Evolutionary conservation across 1,140 invertebrate genomes (phyloP), one percentile per base, ranked within the genome.

Genomic region (Myzus persicae): DNA sequence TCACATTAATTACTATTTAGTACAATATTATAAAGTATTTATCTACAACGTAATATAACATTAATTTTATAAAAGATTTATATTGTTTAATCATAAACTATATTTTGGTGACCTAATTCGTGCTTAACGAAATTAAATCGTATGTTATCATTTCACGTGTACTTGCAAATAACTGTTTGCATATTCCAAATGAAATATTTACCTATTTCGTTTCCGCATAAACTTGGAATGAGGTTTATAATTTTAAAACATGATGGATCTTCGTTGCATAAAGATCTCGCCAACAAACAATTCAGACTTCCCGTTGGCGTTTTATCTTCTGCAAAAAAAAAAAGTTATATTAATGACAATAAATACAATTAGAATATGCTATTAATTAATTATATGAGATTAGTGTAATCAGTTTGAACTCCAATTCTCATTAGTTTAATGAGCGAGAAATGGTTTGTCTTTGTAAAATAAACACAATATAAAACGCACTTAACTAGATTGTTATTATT

Each of bases 181-280:
- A 76, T n/a, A 76, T 76, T 4, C 1, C n/a, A 76, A 76, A n/a
- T n/a, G 0, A 36, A 36, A 89, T 89, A 89, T 54, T 97, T 95
- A 98, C 98, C 98, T 95, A 97, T 96, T 96, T 98, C 98, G 90
- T 97, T 97, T 90, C 98, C 98, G 95, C 98, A 98, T 93, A 98
- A 97, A 94, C 97, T 96, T 46, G 97, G 98, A 94, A 98, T 98
- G 94, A 98, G 98, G 96, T 98, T 97, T 94, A 98, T 95, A 95
- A 98, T 98, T 84, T 97, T 97, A 94, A 97, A 97, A 95, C 98
- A 98, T 93, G 97, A 98, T 51, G 97, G 96, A 95, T 98, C 97
- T 95, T 98, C 97, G 95, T 97, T 97, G 95, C 98, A 98, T 46
- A 98, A 96, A 95, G 98, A 97, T 94, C 97, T 96, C 36, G 98